Evolutionary conservation across 2,797 vertebrate species (phyloP), one percentile per base, ranked within the genome.

Genomic region (Leptodactylus fallax): DNA sequence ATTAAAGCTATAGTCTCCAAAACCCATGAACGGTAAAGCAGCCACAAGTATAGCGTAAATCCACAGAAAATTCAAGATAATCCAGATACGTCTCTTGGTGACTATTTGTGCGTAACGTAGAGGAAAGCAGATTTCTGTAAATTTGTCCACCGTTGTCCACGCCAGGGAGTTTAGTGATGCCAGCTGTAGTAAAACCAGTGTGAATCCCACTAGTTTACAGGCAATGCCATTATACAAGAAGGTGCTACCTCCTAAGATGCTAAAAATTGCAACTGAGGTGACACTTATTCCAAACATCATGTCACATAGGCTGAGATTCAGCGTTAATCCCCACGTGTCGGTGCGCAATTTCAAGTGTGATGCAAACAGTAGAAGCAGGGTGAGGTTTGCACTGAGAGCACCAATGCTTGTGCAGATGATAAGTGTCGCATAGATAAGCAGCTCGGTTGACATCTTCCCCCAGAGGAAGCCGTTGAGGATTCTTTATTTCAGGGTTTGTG

Each of bases 221-320:
- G 94, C 36, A 1, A 72, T 51, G 0, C 91, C 90, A 0, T 90
- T 79, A 10, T 91, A 88, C 23, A 78, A 9, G 53, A 90, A 90
- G 5, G 91, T 90, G 1, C 78, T 27, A 0, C 90, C 74, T 5
- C 65, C 83, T 74, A 96, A 87, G 87, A 92, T 93, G 92, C 94
- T 94, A 90, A 94, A 92, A 21, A 90, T 93, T 0, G 90, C 92
- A 0, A 93, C 91, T 0, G 95, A 95, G 16, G 95, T 83, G 65
- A 90, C 69, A n/a, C 91, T 89, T 49, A 96, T 90, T 12, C 94
- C 94, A 0, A 95, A 91, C 12, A 90, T 91, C 89, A 96, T 92
- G 92, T 96, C 95, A 6, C 95, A 94, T n/a, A 95, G 71, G 83
- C 93, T 87, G 81, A 92, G 91, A 91, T 95, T 96, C 51, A 96